A percentile compares a stretch with the other conserved stretches of the same genome.
These are phyloP conservation scores for Tethea ocularis DNA, from an alignment of 2,888 invertebrate species.

Conservation along the genomic window DNA sequence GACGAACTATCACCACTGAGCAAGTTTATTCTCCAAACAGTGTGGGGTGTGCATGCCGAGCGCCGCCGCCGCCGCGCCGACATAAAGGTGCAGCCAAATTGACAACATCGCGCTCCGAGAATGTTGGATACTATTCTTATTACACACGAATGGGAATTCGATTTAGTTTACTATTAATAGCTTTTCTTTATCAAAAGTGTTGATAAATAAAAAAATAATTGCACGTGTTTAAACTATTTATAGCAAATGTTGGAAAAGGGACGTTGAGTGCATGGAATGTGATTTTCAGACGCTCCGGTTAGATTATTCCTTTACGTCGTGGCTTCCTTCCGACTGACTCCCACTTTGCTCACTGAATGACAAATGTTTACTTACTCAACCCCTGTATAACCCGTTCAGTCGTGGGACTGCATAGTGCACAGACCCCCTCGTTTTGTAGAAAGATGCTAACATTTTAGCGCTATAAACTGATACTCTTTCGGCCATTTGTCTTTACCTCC, in stretches of 20 bases:
- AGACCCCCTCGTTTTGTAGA: conserved; percentile 11
- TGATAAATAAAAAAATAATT: background rate
- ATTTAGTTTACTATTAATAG: background rate
- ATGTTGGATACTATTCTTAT: background rate
- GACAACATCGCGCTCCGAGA: background rate
- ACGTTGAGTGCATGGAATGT: conserved; percentile 1
- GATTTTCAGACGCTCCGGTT: conserved; percentile 25
- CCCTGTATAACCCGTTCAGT: conserved; percentile 52
- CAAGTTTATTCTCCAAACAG: conserved; percentile 74
- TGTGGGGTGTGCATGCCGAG: conserved; percentile 21
- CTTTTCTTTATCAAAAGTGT: background rate
- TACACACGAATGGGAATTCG: background rate
- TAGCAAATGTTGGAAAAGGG: background rate
- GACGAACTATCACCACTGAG: conserved; percentile 58
- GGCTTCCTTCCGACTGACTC: conserved; percentile 47
- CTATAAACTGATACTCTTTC: conserved; percentile 45
- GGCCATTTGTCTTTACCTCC: conserved; percentile 40
- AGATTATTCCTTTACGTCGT: conserved; percentile 34
- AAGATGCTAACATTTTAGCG: conserved; percentile 29
- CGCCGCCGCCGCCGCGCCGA: too few species aligned
- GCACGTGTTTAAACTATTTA: background rate
- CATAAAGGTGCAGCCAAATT: conserved; percentile 10
- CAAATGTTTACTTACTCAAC: conserved; percentile 70
- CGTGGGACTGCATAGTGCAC: conserved; percentile 42
- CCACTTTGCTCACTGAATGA: conserved; percentile 56